Evolutionary conservation across 2,888 invertebrate species (phyloP), one percentile per base, ranked within the genome.

Genomic region (Drosophila ustulata): DNA sequence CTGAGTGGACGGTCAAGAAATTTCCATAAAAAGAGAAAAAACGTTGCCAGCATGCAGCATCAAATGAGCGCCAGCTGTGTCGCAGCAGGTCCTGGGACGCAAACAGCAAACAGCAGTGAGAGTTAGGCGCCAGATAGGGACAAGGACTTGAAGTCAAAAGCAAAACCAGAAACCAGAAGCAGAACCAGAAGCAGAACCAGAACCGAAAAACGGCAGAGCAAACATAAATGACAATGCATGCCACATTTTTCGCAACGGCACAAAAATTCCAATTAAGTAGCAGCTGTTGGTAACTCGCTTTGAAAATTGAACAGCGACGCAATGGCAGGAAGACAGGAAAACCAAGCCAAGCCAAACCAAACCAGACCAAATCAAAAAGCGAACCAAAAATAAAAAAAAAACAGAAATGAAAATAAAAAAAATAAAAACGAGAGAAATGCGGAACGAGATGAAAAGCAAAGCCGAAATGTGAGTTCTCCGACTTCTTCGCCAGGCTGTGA

Each of bases 181-280:
- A 39, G 8, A 37, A 47, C 18, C 26, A 9, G 8, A 26, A n/a
- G n/a, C 34, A 34, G 34, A 56, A 51, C n/a, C 32, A 37, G 49
- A 53, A 51, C 52, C 59, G 66, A 55, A 55, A 66, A 77, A 67
- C 65, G 62, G 58, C 66, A 80, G 62, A 71, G 75, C 71, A 78
- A 78, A 78, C 75, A 78, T 68, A 78, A 78, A 78, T 78, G 77
- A 78, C 77, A 78, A 75, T 82, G 80, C 72, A 73, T 82, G 76
- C 68, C 84, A 70, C 87, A 83, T 78, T 86, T 75, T 75, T 80
- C 52, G 66, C 64, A 66, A 71, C 70, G 77, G 57, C 78, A 78
- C 69, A 80, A 87, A 86, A 78, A 72, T 88, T 84, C 80, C 83
- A 84, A 84, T 84, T 84, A 85, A 78, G 83, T 85, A 80, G 88